A percentile compares a stretch with the other conserved stretches of the same genome.
Evolutionary conservation across 2,113 vertebrate genomes (phyloP).

Genomic region (Promerops cafer): DNA sequence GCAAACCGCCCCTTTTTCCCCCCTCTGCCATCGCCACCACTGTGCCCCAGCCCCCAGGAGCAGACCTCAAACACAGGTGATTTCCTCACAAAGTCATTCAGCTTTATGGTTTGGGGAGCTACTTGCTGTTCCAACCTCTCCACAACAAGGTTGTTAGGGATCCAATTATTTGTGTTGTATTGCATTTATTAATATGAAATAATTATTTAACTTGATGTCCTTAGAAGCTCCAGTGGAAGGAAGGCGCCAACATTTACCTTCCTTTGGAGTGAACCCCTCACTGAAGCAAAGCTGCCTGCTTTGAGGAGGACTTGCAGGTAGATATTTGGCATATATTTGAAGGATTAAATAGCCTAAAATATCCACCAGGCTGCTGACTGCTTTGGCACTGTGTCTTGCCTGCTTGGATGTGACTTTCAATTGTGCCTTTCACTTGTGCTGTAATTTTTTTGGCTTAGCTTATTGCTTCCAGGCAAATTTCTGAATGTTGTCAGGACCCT

Average conservation of each 20-base stretch:
- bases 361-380: slow-evolving; percentile 2
- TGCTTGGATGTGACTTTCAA: slow-evolving; percentile 49
- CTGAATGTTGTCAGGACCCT: background rate
- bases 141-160: background rate
- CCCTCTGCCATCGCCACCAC: fast-evolving
- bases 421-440: slow-evolving; percentile 3
- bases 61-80: fast-evolving
- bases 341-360: slow-evolving; percentile 41
- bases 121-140: background rate
- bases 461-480: slow-evolving; percentile 13
- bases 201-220: background rate
- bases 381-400: slow-evolving; percentile 1
- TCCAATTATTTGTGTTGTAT: background rate
- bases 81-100: background rate
- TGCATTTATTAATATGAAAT: background rate
- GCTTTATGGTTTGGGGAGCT: background rate
- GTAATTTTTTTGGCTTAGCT: background rate
- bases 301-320: background rate
- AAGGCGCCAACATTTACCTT: background rate
- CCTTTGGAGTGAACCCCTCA: background rate
- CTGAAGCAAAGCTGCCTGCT: background rate
- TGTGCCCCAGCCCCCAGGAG: background rate
- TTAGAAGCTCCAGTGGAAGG: background rate
- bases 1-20: background rate
- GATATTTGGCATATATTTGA: background rate